Evolutionary conservation across 2,888 invertebrate species (phyloP).

Genomic region (Cacoxenus indagator): DNA sequence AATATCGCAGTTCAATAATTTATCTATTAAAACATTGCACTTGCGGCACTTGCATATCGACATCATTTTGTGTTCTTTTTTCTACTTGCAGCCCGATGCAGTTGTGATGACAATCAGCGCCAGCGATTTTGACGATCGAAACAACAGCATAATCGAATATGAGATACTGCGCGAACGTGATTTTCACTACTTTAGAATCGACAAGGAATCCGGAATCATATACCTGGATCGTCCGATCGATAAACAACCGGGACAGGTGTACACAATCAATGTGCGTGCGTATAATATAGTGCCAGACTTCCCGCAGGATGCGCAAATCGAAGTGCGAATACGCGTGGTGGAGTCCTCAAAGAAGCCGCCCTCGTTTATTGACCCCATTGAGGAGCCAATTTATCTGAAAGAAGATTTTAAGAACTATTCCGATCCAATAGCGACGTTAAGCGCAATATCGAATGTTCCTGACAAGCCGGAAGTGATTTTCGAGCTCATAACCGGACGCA

Average conservation of each 20-base stretch:
- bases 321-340: slow-evolving; percentile 86
- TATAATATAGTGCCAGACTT: slow-evolving; percentile 67
- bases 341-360: slow-evolving; percentile 90
- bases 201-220: slow-evolving; percentile 87
- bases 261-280: slow-evolving; percentile 69
- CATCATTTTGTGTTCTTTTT: slow-evolving; percentile 27
- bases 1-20: background rate
- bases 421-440: slow-evolving; percentile 78
- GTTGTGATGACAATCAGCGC: slow-evolving; percentile 93
- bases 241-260: slow-evolving; percentile 66
- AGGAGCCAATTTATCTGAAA: slow-evolving; percentile 74
- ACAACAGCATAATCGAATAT: slow-evolving; percentile 89
- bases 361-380: slow-evolving; percentile 76
- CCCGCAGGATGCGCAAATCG: slow-evolving; percentile 78
- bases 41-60: slow-evolving; percentile 1
- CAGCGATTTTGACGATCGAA: slow-evolving; percentile 91
- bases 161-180: slow-evolving; percentile 71
- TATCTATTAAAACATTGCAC: background rate
- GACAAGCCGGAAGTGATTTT: slow-evolving; percentile 83
- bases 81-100: slow-evolving; percentile 64
- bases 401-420: slow-evolving; percentile 84
- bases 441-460: slow-evolving; percentile 84
- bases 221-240: slow-evolving; percentile 73
- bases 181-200: slow-evolving; percentile 83
- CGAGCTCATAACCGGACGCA: slow-evolving; percentile 84